phyloP scores from a whole-genome alignment of 2,888 invertebrate genomes.

The Carpatolechia fugitivella region DNA sequence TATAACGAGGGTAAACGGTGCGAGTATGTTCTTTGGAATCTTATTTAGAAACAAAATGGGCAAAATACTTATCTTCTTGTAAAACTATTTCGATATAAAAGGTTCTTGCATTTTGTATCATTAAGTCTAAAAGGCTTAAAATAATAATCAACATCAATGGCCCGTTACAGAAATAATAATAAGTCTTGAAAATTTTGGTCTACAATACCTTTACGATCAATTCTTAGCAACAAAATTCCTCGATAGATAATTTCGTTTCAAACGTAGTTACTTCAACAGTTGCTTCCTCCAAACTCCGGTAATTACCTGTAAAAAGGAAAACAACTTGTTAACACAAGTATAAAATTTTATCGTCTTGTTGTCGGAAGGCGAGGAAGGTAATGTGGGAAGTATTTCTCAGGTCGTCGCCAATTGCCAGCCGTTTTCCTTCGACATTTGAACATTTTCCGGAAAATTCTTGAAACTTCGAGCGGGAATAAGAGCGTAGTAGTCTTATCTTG shows the following conservation, averaged over 20 bases:
- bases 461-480: neutral
- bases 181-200: too few species aligned
- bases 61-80: too few species aligned
- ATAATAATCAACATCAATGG: too few species aligned
- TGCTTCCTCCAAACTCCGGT: conserved; percentile 19
- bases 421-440: neutral
- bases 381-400: neutral
- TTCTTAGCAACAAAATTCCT: neutral
- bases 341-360: conserved; percentile 6
- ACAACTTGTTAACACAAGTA: neutral
- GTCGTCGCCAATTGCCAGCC: too few species aligned
- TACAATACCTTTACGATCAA: neutral
- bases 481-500: conserved; percentile 1
- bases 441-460: neutral
- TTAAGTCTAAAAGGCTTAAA: too few species aligned
- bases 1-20: too few species aligned
- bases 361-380: neutral
- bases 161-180: too few species aligned
- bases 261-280: conserved; percentile 13
- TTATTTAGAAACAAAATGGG: too few species aligned
- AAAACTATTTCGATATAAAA: too few species aligned
- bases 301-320: conserved; percentile 37
- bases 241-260: neutral
- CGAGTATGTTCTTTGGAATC: too few species aligned
- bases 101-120: too few species aligned